Conservation (phyloP, 2,113 vertebrate genomes). For the Scomber scombrus region DNA sequence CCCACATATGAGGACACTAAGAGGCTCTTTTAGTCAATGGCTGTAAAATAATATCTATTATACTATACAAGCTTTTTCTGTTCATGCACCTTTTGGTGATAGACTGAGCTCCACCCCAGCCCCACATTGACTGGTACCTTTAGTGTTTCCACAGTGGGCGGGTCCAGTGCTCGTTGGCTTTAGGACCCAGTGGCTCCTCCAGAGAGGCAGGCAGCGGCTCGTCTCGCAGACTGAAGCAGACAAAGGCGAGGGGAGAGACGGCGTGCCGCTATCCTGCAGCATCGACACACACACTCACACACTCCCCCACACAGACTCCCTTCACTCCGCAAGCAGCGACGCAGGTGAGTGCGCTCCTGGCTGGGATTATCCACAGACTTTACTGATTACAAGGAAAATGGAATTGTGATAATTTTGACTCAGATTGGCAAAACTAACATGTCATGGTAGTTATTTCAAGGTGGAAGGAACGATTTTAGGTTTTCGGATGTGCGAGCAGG, state of each 20-base stretch:
- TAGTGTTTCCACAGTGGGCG: conserved; percentile 61
- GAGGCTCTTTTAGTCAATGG: conserved; percentile 4
- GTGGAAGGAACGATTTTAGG: neutral
- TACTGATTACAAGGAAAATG: neutral
- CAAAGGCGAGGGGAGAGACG: conserved; percentile 81
- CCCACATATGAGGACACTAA: neutral
- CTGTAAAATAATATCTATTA: conserved; percentile 1
- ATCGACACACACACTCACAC: conserved; percentile 68
- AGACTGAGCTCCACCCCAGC: conserved; percentile 47
- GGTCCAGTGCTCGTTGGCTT: conserved; percentile 63
- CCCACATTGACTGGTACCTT: conserved; percentile 43
- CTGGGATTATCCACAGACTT: conserved; percentile 33
- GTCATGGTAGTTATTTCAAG: neutral
- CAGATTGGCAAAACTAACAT: neutral
- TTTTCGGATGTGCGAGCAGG: conserved; percentile 45
- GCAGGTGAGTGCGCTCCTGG: conserved; percentile 75
- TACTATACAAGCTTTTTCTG: neutral
- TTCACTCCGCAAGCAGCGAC: conserved; percentile 75
- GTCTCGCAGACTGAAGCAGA: conserved; percentile 76
- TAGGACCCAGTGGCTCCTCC: conserved; percentile 83
- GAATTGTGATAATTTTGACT: neutral
- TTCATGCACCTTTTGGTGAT: conserved; percentile 6
- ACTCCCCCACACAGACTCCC: conserved; percentile 63
- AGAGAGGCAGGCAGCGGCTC: conserved; percentile 69
- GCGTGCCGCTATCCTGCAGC: conserved; percentile 83